Percentiles rank a stretch among this genome's conserved stretches.
These are phyloP conservation scores for Hylaea fasciaria DNA, from an alignment of 2,888 invertebrate genomes.

Conservation along the genomic window DNA sequence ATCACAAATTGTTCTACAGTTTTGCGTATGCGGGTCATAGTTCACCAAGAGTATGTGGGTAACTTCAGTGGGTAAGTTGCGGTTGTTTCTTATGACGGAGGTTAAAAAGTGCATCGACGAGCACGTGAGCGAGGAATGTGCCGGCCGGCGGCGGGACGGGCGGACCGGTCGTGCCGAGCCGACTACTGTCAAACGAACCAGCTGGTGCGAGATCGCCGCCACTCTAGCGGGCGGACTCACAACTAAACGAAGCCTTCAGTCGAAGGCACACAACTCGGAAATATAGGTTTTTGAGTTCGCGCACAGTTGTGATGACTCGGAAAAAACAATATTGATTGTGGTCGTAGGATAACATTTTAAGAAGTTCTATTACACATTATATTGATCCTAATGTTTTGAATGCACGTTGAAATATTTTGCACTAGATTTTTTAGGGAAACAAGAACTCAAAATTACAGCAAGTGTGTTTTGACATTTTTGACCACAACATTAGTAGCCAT, in stretches of 20 bases:
- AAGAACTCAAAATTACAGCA: too few relatives aligned
- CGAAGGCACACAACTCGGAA: slow-evolving; percentile 52
- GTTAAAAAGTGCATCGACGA: slow-evolving; percentile 66
- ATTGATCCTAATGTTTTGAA: too few relatives aligned
- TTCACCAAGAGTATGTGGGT: slow-evolving; percentile 60
- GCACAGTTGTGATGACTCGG: too few relatives aligned
- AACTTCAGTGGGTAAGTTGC: slow-evolving; percentile 42
- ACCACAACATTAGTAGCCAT: too few relatives aligned
- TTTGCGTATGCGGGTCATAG: slow-evolving; percentile 40
- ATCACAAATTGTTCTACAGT: slow-evolving; percentile 22
- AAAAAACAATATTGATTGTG: too few relatives aligned
- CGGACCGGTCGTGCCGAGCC: slow-evolving; percentile 67
- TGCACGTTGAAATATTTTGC: too few relatives aligned
- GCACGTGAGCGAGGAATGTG: slow-evolving; percentile 68
- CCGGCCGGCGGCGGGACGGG: slow-evolving; percentile 57
- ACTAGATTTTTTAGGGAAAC: too few relatives aligned
- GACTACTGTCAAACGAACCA: slow-evolving; percentile 71
- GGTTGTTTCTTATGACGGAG: slow-evolving; percentile 47
- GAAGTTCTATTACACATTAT: too few relatives aligned
- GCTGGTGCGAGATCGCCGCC: slow-evolving; percentile 71
- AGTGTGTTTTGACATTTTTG: too few relatives aligned
- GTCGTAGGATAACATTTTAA: too few relatives aligned
- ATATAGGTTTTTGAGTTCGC: slow-evolving; percentile 10
- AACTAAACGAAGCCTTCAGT: slow-evolving; percentile 66
- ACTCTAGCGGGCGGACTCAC: slow-evolving; percentile 75